A percentile compares a stretch with the other conserved stretches of the same genome.
These are phyloP conservation scores for Cassiopea xamachana DNA, from an alignment of 30 jellyfish, hydroid and myxozoan genomes.

Conservation along the genomic window DNA sequence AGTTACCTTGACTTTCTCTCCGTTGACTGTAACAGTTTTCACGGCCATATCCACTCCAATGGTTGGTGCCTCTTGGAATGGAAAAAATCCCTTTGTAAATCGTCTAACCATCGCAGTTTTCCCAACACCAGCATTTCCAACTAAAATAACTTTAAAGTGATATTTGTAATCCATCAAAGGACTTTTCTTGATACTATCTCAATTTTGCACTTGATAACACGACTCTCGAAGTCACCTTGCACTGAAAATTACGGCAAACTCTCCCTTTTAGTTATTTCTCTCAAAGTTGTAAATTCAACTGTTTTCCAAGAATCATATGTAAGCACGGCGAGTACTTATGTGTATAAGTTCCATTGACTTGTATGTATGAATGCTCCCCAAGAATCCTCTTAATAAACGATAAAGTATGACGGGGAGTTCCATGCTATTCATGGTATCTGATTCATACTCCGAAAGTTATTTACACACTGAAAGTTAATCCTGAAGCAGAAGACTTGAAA, in stretches of 20 bases:
- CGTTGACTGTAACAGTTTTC: conserved; percentile 74
- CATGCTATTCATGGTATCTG: conserved; percentile 48
- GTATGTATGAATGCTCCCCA: not conserved
- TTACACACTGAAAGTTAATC: conserved; percentile 16
- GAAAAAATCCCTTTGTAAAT: conserved; percentile 73
- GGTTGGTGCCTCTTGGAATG: conserved; percentile 88
- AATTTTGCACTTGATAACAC: not conserved
- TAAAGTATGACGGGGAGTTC: not conserved
- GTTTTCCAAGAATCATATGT: not conserved
- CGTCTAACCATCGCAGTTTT: conserved; percentile 90
- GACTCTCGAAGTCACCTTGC: too few species aligned
- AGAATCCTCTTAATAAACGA: not conserved
- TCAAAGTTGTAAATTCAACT: too few species aligned
- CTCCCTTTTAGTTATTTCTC: too few species aligned
- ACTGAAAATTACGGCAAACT: too few species aligned
- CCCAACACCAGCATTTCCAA: conserved; percentile 95
- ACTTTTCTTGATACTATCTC: not conserved
- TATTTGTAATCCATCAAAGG: conserved; percentile 67
- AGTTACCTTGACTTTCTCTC: conserved; percentile 83
- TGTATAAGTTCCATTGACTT: not conserved
- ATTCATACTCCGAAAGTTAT: conserved; percentile 37
- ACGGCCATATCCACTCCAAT: conserved; percentile 88
- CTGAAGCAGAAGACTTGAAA: conserved; percentile 1
- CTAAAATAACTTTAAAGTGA: conserved; percentile 80
- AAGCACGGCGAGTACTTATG: not conserved